Evolutionary conservation across 2,113 vertebrate genomes (phyloP), one percentile per base, ranked within the genome.

Genomic region (Panurus biarmicus): DNA sequence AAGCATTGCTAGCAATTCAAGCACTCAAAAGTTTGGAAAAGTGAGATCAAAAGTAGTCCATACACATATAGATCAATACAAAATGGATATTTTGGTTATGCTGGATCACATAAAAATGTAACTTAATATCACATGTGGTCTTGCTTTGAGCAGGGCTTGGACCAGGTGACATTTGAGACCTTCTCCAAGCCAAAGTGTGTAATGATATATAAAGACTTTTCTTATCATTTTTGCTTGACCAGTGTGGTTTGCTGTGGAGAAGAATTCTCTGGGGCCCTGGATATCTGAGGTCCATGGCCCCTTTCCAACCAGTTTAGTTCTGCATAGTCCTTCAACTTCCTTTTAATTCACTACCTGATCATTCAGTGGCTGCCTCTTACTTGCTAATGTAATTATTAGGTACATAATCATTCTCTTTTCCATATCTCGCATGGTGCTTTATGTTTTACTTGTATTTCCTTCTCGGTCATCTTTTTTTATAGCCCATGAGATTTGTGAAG

Each of bases 91-190:
- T 36, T 51, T 60, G 38, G 72, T 66, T 66, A 24, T 23, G 40
- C 4, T 58, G 5, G 1, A 51, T 76, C 15, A 11, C 21, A 4
- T 36, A 53, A 58, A 28, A n/a, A 58, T 1, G 0, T 45, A 62
- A 77, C 7, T 8, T 45, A 51, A 18, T 22, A 38, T 48, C 53
- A 65, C 45, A 8, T 13, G 11, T 72, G 35, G 25, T 58, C 28
- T 23, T 76, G 23, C 58, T 85, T 60, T 72, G 48, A 44, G 36
- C 26, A 56, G 19, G 8, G 12, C 4, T 75, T 79, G 71, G 22
- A 45, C 18, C 8, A 60, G 12, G 11, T 40, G 48, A 48, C 13
- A 3, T 86, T 72, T 26, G 40, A 90, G 36, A 69, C 20, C 2
- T 17, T 47, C 18, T 60, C 38, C 42, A 77, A 86, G 20, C 17